Base-by-base conservation (phyloP, 2,797 vertebrate species). In the Morus bassanus region DNA sequence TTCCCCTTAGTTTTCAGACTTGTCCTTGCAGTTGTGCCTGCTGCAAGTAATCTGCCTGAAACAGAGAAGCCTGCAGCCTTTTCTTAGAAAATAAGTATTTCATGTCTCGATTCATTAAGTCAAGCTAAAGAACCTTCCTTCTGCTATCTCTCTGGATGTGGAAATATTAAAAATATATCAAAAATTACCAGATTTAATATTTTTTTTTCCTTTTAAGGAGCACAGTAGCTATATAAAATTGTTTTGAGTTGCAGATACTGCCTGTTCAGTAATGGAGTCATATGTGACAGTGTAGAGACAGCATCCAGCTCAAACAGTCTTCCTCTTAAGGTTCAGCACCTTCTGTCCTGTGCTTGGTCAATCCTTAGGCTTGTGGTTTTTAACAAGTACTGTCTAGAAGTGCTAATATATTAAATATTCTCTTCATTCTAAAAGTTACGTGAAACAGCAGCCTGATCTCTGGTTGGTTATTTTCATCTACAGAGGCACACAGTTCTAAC, bases 401-500 rank as follows among this genome's bases (percentile, higher is more conserved):
- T 84, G 39, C 22, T 91, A 35, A 43, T 61, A 10, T 8, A 60
- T 33, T 31, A 59, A 76, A 86, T 68, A 57, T 5, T 74, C 5
- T 67, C 80, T 53, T 57, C 11, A 75, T 88, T 84, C 45, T 84
- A 41, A 90, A 43, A 88, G 24, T 50, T 37, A 13, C 2, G 6
- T 77, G 56, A 75, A 88, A 50, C 59, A 60, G 45, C 37, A 51
- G 43, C 27, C 72, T 91, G 43, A 81, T 64, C 21, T 57, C 46
- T 65, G 28, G 28, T 37, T 91, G 80, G 8, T 73, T 95, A 50
- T 86, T 77, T 82, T 96, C 30, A 91, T 89, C 95, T 94, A 37
- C 93, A 99, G 98, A 96, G 46, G 83, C 91, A 28, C 95, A 96
- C 9, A 95, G 91, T 91, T 98, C 97, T 64, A 98, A 97, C 73